Evolutionary conservation across 1,140 invertebrate species (phyloP).

Genomic region (Drosophila tani): DNA sequence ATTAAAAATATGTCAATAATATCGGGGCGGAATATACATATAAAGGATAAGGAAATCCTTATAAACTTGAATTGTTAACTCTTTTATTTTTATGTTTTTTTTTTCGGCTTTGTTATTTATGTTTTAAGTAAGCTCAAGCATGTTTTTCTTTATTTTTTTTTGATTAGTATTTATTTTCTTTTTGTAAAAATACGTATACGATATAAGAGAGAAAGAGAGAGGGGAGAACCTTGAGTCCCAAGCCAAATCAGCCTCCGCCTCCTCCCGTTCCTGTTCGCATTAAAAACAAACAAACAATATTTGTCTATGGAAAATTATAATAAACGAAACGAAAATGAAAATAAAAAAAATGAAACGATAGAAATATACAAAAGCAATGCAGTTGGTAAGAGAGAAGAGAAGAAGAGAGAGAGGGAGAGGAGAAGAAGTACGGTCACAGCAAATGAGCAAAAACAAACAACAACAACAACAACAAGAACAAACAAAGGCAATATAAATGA

Average conservation of each 20-base stretch:
- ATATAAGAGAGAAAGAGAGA: conserved; percentile 9
- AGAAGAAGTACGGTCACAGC: conserved; percentile 26
- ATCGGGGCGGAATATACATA: not conserved
- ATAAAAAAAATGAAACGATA: conserved; percentile 26
- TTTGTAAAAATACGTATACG: conserved; percentile 35
- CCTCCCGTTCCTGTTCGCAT: conserved; percentile 18
- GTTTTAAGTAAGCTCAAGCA: conserved; percentile 64
- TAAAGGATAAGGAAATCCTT: conserved; percentile 16
- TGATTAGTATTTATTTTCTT: conserved; percentile 28
- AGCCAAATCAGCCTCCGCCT: conserved; percentile 22
- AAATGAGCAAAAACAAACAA: conserved; percentile 56
- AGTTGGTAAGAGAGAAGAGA: conserved; percentile 15
- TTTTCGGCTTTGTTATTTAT: conserved; percentile 74
- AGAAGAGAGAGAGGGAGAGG: conserved; percentile 12
- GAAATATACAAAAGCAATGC: conserved; percentile 32
- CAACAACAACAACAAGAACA: conserved; percentile 27
- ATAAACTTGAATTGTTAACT: conserved; percentile 64
- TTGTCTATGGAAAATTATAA: conserved; percentile 65
- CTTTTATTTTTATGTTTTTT: conserved; percentile 61
- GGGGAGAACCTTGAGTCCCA: conserved; percentile 10
- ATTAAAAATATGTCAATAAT: conserved; percentile 8
- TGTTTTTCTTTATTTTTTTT: conserved; percentile 21
- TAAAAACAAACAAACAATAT: conserved; percentile 41
- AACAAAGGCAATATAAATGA: conserved; percentile 76
- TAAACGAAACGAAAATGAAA: conserved; percentile 28